Conservation (phyloP, 1,140 invertebrate genomes). For the Sycobia sp. region DNA sequence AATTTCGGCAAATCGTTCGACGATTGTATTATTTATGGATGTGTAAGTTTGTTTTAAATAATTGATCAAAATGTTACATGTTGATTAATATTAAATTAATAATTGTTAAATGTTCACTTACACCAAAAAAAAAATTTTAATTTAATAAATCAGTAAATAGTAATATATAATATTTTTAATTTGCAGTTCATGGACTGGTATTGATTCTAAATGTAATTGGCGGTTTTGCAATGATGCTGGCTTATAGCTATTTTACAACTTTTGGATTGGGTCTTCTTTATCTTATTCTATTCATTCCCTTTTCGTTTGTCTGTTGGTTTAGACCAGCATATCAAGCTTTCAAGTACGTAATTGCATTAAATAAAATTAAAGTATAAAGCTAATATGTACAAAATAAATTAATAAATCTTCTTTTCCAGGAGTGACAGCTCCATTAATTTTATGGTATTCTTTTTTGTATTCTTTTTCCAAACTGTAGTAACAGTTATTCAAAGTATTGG, state of each 20-base stretch:
- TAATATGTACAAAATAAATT: conserved; percentile 13
- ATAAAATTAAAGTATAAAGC: conserved; percentile 18
- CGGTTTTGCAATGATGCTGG: conserved; percentile 74
- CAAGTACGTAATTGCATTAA: conserved; percentile 57
- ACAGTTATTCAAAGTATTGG: conserved; percentile 88
- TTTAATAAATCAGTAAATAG: no score
- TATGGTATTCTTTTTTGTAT: conserved; percentile 99
- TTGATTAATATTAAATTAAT: no score
- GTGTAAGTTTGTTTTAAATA: conserved; percentile 74
- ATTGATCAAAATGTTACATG: no score
- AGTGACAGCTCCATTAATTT: conserved; percentile 99
- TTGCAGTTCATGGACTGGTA: conserved; percentile 86
- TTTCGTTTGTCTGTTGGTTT: conserved; percentile 98
- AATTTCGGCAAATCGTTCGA: conserved; percentile 95
- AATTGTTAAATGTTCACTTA: no score
- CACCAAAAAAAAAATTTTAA: no score
- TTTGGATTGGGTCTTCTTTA: conserved; percentile 92
- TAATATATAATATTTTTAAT: neutral
- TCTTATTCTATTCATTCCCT: conserved; percentile 90
- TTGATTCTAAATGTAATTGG: conserved; percentile 87
- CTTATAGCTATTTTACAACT: conserved; percentile 69
- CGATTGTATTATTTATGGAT: conserved; percentile 97
- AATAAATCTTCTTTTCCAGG: conserved; percentile 64
- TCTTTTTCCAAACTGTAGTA: conserved; percentile 96
- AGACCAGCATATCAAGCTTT: conserved; percentile 86